Evolutionary conservation across 1,140 invertebrate species (phyloP).

Genomic region (Leptopilina boulardi): DNA sequence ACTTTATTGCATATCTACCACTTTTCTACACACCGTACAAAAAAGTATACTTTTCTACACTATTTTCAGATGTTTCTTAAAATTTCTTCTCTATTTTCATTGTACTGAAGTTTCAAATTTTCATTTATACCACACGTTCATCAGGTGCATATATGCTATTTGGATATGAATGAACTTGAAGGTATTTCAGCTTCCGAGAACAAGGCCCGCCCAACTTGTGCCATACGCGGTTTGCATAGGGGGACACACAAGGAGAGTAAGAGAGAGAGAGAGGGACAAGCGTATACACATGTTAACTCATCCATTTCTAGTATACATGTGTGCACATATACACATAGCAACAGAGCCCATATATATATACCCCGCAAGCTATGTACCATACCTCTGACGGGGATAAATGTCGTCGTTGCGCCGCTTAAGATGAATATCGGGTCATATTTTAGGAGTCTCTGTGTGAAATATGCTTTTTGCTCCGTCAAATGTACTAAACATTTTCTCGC

Average conservation of each 20-base stretch:
- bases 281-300: constrained; percentile 41
- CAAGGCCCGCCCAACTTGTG: constrained; percentile 45
- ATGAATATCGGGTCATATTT: constrained; percentile 63
- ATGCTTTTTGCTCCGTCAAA: constrained; percentile 51
- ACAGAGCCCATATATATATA: too few species aligned
- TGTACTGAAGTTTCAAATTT: too few species aligned
- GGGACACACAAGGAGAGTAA: constrained; percentile 33
- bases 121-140: too few species aligned
- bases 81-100: too few species aligned
- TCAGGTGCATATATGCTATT: constrained; percentile 55
- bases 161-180: constrained; percentile 45
- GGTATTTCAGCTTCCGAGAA: constrained; percentile 55
- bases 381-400: constrained; percentile 56
- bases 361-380: constrained; percentile 27
- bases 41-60: too few species aligned
- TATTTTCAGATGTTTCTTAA: too few species aligned
- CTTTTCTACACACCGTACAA: too few species aligned
- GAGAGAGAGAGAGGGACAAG: too few species aligned
- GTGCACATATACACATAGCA: neutral
- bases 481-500: constrained; percentile 54
- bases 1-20: too few species aligned
- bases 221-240: constrained; percentile 35
- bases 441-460: constrained; percentile 54
- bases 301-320: constrained; percentile 32
- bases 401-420: constrained; percentile 55